A percentile compares a stretch with the other conserved stretches of the same genome.
phyloP scores from a whole-genome alignment of 2,888 invertebrate species.

The Azorinus chamasolen region DNA sequence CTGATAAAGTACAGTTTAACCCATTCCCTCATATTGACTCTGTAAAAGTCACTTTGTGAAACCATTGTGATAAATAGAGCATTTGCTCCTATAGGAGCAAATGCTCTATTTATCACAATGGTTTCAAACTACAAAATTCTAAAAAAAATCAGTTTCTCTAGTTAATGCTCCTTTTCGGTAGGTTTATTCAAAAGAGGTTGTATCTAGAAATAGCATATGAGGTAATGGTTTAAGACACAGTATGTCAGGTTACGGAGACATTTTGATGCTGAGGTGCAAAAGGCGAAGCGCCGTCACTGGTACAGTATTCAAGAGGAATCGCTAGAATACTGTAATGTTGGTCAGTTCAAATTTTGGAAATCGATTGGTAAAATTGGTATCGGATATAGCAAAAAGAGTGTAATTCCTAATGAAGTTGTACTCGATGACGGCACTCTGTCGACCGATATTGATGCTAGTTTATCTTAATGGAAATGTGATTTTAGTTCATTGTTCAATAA shows the following conservation, averaged over 20 bases:
- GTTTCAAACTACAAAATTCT: too few species aligned
- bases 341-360: constrained; percentile 31
- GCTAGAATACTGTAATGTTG: constrained; percentile 14
- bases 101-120: too few species aligned
- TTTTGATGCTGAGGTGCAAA: constrained; percentile 22
- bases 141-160: too few species aligned
- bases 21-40: too few species aligned
- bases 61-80: too few species aligned
- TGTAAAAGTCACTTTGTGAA: too few species aligned
- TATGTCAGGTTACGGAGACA: constrained; percentile 13
- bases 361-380: constrained; percentile 38
- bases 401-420: constrained; percentile 22
- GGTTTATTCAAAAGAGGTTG: too few species aligned
- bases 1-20: too few species aligned
- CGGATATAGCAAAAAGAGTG: constrained; percentile 5
- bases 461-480: constrained; percentile 33
- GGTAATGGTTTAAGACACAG: too few species aligned
- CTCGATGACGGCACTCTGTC: constrained; percentile 12
- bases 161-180: too few species aligned
- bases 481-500: constrained; percentile 27
- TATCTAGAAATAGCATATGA: too few species aligned
- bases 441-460: constrained; percentile 5
- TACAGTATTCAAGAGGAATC: constrained; percentile 15
- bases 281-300: constrained; percentile 20
- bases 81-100: too few species aligned